Evolutionary conservation across 2,888 invertebrate genomes (phyloP), one percentile per base, ranked within the genome.

Genomic region (Melipona beecheii): DNA sequence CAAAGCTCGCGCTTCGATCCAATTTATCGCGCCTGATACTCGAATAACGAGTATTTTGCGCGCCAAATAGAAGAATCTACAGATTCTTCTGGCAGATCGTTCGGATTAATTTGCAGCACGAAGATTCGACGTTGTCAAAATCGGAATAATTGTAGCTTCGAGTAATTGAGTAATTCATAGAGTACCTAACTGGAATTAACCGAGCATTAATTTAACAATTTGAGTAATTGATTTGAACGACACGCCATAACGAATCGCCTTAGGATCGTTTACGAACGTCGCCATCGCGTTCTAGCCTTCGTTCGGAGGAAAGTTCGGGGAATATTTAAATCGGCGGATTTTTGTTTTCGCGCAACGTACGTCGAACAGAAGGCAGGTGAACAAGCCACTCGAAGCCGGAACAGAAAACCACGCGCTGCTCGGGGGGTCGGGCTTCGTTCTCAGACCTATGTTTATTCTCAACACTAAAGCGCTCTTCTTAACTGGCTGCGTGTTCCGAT

Each of bases 1-100:
- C 86, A 86, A 86, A 81, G 84, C 73, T 43, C 19, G 3, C 21
- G 65, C 74, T 81, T 68, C 43, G 65, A 50, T 60, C 66, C 68
- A 62, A 68, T 76, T 75, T 70, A 68, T 52, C 78, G 69, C 68
- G 56, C 21, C 0, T 75, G 70, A n/a, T 66, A 43, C 71, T 66
- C 58, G 52, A 64, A 43, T 70, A 82, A 75, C 64, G 70, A 83
- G 78, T 81, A 78, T 78, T 83, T 78, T 73, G 68, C 11, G 36
- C 21, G 54, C 6, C 43, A 43, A 9, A 43, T 70, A 13, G 21
- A 31, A 64, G 19, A 19, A 31, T 21, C 31, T 21, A 13, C 11
- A 64, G 13, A 64, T 64, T 43, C 43, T 9, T 43, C 21, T 64
- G 43, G n/a, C 15, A 17, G 24, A 56, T 58, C 15, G 24, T 15